Evolutionary conservation across 1,140 invertebrate genomes (phyloP).

Genomic region (Aradophagus sp.): DNA sequence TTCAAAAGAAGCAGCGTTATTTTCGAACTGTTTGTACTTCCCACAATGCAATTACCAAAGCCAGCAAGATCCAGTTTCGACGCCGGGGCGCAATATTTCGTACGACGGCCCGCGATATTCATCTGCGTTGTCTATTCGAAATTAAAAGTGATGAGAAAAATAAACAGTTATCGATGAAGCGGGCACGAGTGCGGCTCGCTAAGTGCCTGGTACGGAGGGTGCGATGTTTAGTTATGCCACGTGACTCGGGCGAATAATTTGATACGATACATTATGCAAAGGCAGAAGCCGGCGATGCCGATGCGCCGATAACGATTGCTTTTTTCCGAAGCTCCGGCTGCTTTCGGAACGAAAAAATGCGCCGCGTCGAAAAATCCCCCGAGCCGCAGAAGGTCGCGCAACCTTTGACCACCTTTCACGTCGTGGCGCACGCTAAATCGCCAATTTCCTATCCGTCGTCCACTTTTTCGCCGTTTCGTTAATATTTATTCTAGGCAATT

Average conservation of each 20-base stretch:
- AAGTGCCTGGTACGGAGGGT: conserved; percentile 48
- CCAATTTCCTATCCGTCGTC: conserved; percentile 14
- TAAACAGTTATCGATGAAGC: conserved; percentile 62
- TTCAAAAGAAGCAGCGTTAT: conserved; percentile 20
- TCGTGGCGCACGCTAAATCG: conserved; percentile 3
- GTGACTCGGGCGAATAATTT: conserved; percentile 44
- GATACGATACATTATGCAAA: conserved; percentile 53
- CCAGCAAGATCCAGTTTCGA: conserved; percentile 68
- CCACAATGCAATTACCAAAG: conserved; percentile 70
- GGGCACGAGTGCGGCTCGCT: conserved; percentile 42
- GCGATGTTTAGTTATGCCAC: conserved; percentile 57
- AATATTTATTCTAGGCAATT: conserved; percentile 24
- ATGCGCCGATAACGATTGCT: conserved; percentile 2
- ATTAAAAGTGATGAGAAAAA: conserved; percentile 72
- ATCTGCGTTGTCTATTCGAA: conserved; percentile 68
- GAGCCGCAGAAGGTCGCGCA: not conserved
- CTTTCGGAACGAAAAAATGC: too few species aligned
- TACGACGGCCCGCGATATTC: conserved; percentile 62
- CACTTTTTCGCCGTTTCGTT: conserved; percentile 8
- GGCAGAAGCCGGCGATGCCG: conserved; percentile 18
- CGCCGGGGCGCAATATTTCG: conserved; percentile 57
- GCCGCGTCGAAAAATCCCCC: conserved; percentile 7
- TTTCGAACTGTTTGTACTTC: conserved; percentile 66
- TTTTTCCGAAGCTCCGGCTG: too few species aligned
- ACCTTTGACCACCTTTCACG: conserved; percentile 25